Base-by-base conservation (phyloP, 2,113 vertebrate genomes). In the Cyprinodon variegatus region DNA sequence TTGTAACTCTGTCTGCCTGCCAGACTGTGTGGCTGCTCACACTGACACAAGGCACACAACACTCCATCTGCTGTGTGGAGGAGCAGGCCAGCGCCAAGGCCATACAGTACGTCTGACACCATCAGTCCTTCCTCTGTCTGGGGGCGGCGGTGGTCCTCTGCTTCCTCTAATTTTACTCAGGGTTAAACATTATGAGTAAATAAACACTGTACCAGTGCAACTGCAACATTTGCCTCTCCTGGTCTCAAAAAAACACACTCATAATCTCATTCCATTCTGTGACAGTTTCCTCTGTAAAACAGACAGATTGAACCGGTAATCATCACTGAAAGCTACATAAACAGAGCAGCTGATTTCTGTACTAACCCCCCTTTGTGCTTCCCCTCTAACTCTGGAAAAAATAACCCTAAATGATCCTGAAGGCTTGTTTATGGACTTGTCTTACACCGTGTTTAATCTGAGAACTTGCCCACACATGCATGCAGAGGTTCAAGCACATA, bases 251-350 rank as follows among this genome's bases (percentile, higher is more conserved):
- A 77, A 78, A 83, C 77, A 80, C 71, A 77, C 77, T 61, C 83
- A 65, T 15, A 45, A 22, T 15, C 60, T 64, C 88, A 89, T 76
- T 50, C 71, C 78, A 67, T 77, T 48, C 57, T 79, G 77, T 29
- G 6, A 45, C 74, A 75, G 86, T 89, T 93, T 92, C 86, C 90
- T 91, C 88, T 63, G 86, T 88, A 89, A 83, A 91, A 93, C 91
- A 93, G 92, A 92, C 88, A 81, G 92, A 93, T 91, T 92, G 91
- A 83, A 89, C 93, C 93, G 89, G 90, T 95, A 96, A 97, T 96
- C 93, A 94, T 88, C 93, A 95, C 82, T 95, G 95, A 94, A 95
- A 95, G 90, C 89, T 93, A 95, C 95, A 95, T 97, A 97, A 96
- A 96, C 96, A 96, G 76, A 50, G 81, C 73, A 89, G 87, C 92